Base-by-base conservation (phyloP, 2,113 vertebrate species). In the Gallinago paraguaiae region DNA sequence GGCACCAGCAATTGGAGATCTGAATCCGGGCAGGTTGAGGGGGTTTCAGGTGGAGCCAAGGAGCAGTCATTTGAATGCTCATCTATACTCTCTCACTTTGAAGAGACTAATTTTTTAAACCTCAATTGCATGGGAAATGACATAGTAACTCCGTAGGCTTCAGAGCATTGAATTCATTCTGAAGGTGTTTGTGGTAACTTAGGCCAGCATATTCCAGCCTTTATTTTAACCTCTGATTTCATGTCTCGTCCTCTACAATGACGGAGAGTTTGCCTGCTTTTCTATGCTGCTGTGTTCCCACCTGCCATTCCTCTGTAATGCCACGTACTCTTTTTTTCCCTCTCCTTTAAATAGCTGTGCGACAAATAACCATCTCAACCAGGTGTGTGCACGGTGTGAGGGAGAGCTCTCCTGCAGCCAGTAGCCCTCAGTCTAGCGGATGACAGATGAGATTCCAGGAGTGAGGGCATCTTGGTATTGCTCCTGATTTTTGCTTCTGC, bases 171-270 rank as follows among this genome's bases (percentile, higher is more conserved):
- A 51, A 74, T 71, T 81, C 28, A 31, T 24, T 74, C 51, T 27
- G 27, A 53, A 43, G 22, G 13, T 75, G 56, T 93, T 86, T 60
- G 50, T 1, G 1, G 68, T 57, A 84, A n/a, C 30, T 75, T 82
- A 74, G 69, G 18, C 15, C 24, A 74, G 48, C 30, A 31, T 57
- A 59, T 71, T 60, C 51, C 51, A 84, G 16, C n/a, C 67, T 93
- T 91, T 35, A 72, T 57, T 95, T 82, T 91, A 89, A 76, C 24
- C 27, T 92, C 24, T 82, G 30, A 59, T 90, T 93, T 90, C 1
- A 4, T 63, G 13, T 86, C 30, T 81, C 28, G 33, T 86, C n/a
- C 56, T 76, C 3, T 41, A 45, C 0, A 0, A 25, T 6, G 61
- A 75, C 30, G 24, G 46, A 84, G 76, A 28, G 28, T 70, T 90